Conservation (phyloP, 2,113 vertebrate genomes). For the Paramormyrops kingsleyae region DNA sequence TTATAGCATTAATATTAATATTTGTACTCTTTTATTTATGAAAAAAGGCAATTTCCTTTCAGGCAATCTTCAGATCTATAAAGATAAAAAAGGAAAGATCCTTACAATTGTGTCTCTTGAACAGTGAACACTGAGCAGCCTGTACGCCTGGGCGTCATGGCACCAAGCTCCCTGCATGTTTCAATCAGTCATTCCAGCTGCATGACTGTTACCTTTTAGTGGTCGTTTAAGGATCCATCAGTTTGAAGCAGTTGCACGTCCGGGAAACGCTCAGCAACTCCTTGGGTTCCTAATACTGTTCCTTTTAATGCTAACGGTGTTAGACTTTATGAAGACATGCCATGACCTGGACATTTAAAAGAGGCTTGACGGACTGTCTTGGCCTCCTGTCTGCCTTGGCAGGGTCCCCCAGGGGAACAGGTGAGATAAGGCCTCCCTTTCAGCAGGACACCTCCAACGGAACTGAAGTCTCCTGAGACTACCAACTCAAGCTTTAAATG, state of each 20-base stretch:
- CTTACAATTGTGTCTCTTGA: not conserved
- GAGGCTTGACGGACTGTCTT: not conserved
- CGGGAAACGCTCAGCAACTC: not conserved
- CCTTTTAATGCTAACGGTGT: not conserved
- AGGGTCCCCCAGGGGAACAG: not conserved
- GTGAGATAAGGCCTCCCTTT: not conserved
- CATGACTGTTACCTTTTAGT: not conserved
- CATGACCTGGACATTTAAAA: not conserved
- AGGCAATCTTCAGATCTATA: not conserved
- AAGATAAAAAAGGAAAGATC: not conserved
- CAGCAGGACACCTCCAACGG: not conserved
- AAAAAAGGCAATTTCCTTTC: not conserved
- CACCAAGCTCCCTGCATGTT: too few species aligned
- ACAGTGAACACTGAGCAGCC: not conserved
- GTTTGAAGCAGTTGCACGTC: not conserved
- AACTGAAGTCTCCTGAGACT: not conserved
- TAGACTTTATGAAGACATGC: not conserved
- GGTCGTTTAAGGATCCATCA: not conserved
- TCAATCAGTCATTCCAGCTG: not conserved
- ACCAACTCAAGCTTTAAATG: not conserved
- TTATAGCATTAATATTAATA: not conserved
- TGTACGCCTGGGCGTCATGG: not conserved
- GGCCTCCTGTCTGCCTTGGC: not conserved
- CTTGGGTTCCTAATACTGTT: not conserved
- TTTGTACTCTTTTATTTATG: not conserved